Base-by-base conservation (phyloP, 1,140 invertebrate species). In the Mesaphorura yosii region DNA sequence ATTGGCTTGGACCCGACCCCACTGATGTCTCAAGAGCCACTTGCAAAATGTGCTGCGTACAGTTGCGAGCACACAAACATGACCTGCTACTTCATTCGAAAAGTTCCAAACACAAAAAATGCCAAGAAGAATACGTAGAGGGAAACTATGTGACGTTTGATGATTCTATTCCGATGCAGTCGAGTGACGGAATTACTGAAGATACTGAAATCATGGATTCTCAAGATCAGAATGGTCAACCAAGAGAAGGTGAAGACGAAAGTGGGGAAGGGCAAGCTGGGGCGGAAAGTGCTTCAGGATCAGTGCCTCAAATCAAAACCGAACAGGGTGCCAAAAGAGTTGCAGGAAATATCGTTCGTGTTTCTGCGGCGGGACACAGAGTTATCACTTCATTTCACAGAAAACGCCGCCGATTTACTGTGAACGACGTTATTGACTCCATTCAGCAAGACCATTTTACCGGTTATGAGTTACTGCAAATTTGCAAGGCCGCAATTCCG, bases 381-480 rank as follows among this genome's bases (percentile, higher is more conserved):
- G n/a, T n/a, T n/a, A n/a, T n/a, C n/a, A n/a, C n/a, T n/a, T n/a
- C n/a, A n/a, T n/a, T n/a, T n/a, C n/a, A n/a, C n/a, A n/a, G n/a
- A n/a, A n/a, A n/a, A n/a, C n/a, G n/a, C n/a, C n/a, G n/a, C n/a
- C 37, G 49, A 20, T 29, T 56, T 20, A 51, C 39, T 51, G 48
- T 46, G 10, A 27, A 42, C 4, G 50, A 57, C 17, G 55, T 57
- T 7, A 37, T 57, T 22, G 17, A 19, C 28, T 49, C 55, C 10
- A 48, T 57, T 29, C 28, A 51, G 31, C 25, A 29, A 7, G 48
- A 57, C 39, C 49, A 57, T 41, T 57, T 57, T 38, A 57, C 55
- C 12, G 55, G 55, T 2, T 57, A 57, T 25, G 55, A 57, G 27
- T 23, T 57, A n/a, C 44, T 57, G 2, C 55, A 57, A 37, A 57